Conservation (phyloP, 2,113 vertebrate species). For the Nothoprocta perdicaria region DNA sequence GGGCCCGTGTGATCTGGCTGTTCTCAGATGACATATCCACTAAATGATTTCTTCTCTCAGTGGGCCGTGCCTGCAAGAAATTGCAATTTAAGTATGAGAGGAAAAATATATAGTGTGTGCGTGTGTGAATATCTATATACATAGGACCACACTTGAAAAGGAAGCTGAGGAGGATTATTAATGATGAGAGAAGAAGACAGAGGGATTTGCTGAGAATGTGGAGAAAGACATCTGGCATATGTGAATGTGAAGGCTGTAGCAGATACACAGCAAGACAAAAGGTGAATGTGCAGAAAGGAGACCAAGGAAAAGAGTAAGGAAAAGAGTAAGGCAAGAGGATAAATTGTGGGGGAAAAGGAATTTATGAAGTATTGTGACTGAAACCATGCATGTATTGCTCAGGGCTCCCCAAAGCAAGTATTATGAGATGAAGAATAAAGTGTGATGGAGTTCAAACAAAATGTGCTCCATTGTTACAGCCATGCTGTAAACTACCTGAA, state of each 20-base stretch:
- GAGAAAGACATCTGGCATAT: background rate
- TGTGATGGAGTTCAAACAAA: conserved; percentile 14
- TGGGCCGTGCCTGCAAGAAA: background rate
- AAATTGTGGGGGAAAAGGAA: background rate
- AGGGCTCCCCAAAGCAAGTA: background rate
- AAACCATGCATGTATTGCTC: background rate
- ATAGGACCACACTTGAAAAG: background rate
- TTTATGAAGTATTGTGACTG: background rate
- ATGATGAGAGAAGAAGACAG: background rate
- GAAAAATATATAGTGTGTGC: background rate
- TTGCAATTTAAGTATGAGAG: background rate
- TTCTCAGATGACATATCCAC: background rate
- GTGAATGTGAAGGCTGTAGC: background rate
- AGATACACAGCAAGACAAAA: background rate
- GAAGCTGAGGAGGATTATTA: background rate
- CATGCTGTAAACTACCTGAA: conserved; percentile 43
- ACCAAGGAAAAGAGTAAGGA: background rate
- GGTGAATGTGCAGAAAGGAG: background rate
- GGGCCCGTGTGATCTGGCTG: background rate
- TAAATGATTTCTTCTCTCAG: background rate
- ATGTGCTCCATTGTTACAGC: background rate
- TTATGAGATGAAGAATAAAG: conserved; percentile 8
- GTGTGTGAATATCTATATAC: background rate
- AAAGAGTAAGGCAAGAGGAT: background rate
- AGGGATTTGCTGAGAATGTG: background rate